Conservation (phyloP, 2,113 vertebrate genomes). For the Vulpes vulpes region DNA sequence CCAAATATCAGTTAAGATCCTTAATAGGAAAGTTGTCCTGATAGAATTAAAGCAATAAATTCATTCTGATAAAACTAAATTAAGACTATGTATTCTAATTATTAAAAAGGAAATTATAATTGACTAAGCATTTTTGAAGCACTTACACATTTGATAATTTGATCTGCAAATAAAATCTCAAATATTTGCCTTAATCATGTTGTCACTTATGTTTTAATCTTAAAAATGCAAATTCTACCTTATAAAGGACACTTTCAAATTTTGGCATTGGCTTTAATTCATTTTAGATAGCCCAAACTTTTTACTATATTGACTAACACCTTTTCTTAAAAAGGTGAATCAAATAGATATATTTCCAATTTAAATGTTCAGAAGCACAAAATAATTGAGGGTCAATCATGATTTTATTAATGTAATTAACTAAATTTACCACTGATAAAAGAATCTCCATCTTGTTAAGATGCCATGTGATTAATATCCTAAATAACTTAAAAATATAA, state of each 20-base stretch:
- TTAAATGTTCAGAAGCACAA: slow-evolving; percentile 41
- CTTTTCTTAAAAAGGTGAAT: slow-evolving; percentile 11
- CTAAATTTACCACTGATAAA: slow-evolving; percentile 1
- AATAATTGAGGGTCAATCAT: not conserved
- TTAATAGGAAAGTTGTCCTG: not conserved
- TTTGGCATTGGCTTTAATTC: not conserved
- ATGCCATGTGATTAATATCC: slow-evolving; percentile 20
- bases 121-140: not conserved
- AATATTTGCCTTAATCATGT: slow-evolving; percentile 16
- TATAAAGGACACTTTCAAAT: not conserved
- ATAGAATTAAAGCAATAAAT: slow-evolving; percentile 47
- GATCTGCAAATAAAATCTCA: slow-evolving; percentile 36
- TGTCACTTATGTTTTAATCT: slow-evolving; percentile 3
- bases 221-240: slow-evolving; percentile 50
- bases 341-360: not conserved
- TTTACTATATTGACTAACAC: not conserved
- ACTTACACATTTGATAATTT: slow-evolving; percentile 13
- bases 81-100: not conserved
- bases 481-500: slow-evolving; percentile 28
- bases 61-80: slow-evolving; percentile 51
- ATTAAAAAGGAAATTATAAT: not conserved
- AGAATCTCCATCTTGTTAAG: not conserved
- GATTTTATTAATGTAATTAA: slow-evolving; percentile 45
- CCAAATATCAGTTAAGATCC: not conserved
- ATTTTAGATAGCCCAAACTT: not conserved